Evolutionary conservation across 2,888 invertebrate species (phyloP).

Genomic region (Drosophila nigricruria): DNA sequence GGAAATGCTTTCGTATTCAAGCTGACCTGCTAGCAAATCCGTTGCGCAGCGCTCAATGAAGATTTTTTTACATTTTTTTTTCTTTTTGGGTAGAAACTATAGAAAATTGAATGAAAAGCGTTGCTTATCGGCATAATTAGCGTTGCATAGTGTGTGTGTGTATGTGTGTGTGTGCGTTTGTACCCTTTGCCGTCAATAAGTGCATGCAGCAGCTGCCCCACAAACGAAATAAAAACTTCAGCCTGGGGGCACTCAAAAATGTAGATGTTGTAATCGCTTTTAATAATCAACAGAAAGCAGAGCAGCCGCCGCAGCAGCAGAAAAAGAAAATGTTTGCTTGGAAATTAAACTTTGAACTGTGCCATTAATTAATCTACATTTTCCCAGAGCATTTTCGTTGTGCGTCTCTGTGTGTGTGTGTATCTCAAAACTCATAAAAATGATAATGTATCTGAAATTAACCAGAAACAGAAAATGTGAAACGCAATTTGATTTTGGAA

Average conservation of each 20-base stretch:
- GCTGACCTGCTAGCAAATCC: conserved; percentile 29
- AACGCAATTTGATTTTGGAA: conserved; percentile 14
- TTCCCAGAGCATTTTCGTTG: conserved; percentile 12
- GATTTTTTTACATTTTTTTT: conserved; percentile 17
- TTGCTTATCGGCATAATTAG: conserved; percentile 54
- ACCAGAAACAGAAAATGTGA: conserved; percentile 43
- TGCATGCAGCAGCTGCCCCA: conserved; percentile 63
- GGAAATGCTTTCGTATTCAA: conserved; percentile 7
- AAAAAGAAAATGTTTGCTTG: conserved; percentile 55
- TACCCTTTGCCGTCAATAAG: conserved; percentile 24
- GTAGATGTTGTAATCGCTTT: conserved; percentile 73
- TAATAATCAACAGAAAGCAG: conserved; percentile 55
- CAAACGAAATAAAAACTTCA: conserved; percentile 18
- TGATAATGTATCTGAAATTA: conserved; percentile 47
- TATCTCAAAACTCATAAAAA: conserved; percentile 19
- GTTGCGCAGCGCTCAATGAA: conserved; percentile 33
- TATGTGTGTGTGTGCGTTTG: conserved; percentile 13
- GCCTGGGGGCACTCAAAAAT: conserved; percentile 42
- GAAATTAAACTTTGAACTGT: conserved; percentile 80
- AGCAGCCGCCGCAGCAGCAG: conserved; percentile 17
- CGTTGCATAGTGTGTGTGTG: conserved; percentile 12
- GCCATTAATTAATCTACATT: conserved; percentile 73
- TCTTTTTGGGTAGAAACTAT: conserved; percentile 7
- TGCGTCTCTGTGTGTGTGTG: conserved; percentile 12
- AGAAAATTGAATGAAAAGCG: conserved; percentile 54